phyloP scores from a whole-genome alignment of 2,888 invertebrate species.

The Stenodema calcarata region DNA sequence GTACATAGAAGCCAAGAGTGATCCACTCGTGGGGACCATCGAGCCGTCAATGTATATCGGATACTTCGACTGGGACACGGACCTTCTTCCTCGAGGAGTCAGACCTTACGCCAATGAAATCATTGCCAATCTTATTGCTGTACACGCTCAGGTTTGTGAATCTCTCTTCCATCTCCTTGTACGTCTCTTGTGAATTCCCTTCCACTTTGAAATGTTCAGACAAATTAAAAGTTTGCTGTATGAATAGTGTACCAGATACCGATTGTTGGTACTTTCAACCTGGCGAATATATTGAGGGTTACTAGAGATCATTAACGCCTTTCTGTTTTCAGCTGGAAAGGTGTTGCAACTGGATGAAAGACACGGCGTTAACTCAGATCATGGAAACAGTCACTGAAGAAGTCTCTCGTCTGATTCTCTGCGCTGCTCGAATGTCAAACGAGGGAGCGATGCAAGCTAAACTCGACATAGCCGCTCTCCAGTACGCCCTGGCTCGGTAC shows the following conservation, averaged over 20 bases:
- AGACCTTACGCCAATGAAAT: constrained; percentile 89
- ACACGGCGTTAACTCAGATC: constrained; percentile 75
- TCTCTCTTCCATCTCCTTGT: too few relatives aligned
- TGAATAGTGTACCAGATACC: too few relatives aligned
- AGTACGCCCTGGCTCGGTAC: constrained; percentile 71
- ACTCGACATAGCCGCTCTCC: constrained; percentile 75
- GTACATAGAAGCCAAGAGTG: constrained; percentile 88
- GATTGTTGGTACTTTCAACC: too few relatives aligned
- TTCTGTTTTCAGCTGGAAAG: constrained; percentile 70
- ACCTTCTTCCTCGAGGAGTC: constrained; percentile 77
- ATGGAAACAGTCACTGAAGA: constrained; percentile 93
- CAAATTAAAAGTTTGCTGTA: too few relatives aligned
- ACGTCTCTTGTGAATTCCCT: not conserved
- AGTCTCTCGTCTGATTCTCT: constrained; percentile 83
- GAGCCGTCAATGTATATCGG: constrained; percentile 96
- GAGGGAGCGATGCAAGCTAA: constrained; percentile 80
- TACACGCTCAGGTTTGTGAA: constrained; percentile 73
- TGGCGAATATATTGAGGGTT: too few relatives aligned
- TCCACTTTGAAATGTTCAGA: not conserved
- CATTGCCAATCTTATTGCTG: constrained; percentile 79
- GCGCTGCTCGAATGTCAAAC: constrained; percentile 72
- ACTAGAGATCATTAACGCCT: not conserved
- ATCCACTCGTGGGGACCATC: constrained; percentile 93
- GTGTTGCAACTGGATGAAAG: constrained; percentile 79
- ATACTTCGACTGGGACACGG: constrained; percentile 82